Conservation (phyloP, 1,140 invertebrate genomes). For the Aphelinus atriplicis region DNA sequence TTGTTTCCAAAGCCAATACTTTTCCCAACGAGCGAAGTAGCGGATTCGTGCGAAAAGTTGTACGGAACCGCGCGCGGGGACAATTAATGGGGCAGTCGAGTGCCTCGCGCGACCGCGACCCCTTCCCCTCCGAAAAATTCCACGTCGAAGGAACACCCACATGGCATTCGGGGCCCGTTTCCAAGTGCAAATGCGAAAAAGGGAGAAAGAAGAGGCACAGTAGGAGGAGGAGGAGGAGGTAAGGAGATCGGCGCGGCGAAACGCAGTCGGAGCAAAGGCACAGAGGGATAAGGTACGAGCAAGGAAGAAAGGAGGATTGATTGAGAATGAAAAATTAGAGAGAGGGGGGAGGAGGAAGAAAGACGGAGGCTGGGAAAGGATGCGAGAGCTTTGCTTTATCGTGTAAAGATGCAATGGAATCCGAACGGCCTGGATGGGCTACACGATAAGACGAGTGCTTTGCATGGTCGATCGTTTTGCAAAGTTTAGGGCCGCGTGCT, state of each 20-base stretch:
- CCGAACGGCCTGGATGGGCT: too few relatives aligned
- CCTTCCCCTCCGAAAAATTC: conserved; percentile 14
- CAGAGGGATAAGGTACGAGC: background rate
- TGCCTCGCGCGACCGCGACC: conserved; percentile 53
- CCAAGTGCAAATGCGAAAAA: conserved; percentile 21
- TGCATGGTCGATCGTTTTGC: too few relatives aligned
- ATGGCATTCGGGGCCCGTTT: conserved; percentile 35
- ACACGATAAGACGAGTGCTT: too few relatives aligned
- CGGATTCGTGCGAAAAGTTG: too few relatives aligned
- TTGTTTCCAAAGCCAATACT: too few relatives aligned
- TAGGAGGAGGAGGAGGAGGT: conserved; percentile 14
- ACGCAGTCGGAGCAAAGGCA: background rate
- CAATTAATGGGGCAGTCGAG: conserved; percentile 38
- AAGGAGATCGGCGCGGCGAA: background rate
- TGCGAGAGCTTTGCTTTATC: too few relatives aligned
- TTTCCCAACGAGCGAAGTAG: too few relatives aligned
- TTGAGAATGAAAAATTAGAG: background rate
- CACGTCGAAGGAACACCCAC: conserved; percentile 43
- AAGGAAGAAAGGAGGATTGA: conserved; percentile 21
- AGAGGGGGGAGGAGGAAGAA: too few relatives aligned
- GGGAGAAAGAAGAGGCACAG: conserved; percentile 17
- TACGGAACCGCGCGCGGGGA: too few relatives aligned
- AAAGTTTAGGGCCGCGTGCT: too few relatives aligned
- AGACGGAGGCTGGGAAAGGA: too few relatives aligned
- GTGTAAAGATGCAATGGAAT: too few relatives aligned